These are phyloP conservation scores for Pegoplata infirma DNA, from an alignment of 2,888 invertebrate species.

Conservation along the genomic window DNA sequence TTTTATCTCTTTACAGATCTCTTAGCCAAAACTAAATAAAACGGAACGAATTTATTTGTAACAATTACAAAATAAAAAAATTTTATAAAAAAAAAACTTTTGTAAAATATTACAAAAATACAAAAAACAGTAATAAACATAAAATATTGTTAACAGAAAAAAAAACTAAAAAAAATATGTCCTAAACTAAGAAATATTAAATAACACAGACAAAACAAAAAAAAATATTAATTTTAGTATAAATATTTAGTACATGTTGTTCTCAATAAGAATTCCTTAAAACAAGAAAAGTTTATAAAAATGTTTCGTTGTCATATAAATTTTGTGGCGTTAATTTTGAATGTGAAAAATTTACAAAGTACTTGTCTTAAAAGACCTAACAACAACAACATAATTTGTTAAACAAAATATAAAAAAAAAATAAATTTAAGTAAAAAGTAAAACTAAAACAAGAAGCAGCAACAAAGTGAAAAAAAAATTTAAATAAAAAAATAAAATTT, in stretches of 20 bases:
- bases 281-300: slow-evolving; percentile 61
- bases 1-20: slow-evolving; percentile 47
- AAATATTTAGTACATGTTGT: slow-evolving; percentile 10
- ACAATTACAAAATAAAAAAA: slow-evolving; percentile 9
- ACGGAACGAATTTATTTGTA: slow-evolving; percentile 50
- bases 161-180: neutral
- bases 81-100: slow-evolving; percentile 3
- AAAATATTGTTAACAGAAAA: slow-evolving; percentile 22
- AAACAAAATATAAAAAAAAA: slow-evolving; percentile 19
- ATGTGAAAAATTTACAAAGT: slow-evolving; percentile 68
- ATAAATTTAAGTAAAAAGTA: neutral
- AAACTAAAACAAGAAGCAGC: neutral
- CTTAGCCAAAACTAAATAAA: slow-evolving; percentile 35
- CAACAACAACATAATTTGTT: slow-evolving; percentile 33
- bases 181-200: neutral
- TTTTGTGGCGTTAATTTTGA: slow-evolving; percentile 68
- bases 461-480: neutral
- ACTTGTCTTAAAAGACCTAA: slow-evolving; percentile 63
- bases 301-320: slow-evolving; percentile 68
- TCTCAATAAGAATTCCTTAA: slow-evolving; percentile 20
- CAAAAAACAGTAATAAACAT: neutral
- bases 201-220: neutral
- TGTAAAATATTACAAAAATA: slow-evolving; percentile 7
- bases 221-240: neutral
- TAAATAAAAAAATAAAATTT: too few relatives aligned